Percentiles rank a stretch among this genome's conserved stretches.
phyloP scores from a whole-genome alignment of 2,797 vertebrate species.

The Microcaecilia unicolor region DNA sequence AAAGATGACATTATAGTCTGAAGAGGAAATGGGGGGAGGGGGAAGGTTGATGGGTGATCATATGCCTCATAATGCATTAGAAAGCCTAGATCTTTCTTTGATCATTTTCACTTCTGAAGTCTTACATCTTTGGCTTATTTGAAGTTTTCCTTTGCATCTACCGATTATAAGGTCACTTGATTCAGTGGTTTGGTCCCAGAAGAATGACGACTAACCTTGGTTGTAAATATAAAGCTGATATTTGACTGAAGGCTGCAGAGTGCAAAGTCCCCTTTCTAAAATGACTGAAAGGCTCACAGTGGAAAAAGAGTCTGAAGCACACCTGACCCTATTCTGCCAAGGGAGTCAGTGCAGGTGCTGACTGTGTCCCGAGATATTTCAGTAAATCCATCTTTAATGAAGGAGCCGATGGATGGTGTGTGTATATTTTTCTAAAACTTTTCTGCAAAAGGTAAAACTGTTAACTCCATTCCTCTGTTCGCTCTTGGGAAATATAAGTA shows the following conservation, averaged over 20 bases:
- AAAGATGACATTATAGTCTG: no score
- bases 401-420: neutral
- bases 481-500: neutral
- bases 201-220: constrained; percentile 2
- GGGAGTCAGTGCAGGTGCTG: constrained; percentile 1
- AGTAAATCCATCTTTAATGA: constrained; percentile 19
- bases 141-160: no score
- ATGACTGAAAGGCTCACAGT: neutral
- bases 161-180: neutral
- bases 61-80: no score
- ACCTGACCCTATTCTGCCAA: neutral
- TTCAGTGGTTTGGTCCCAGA: no score
- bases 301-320: constrained; percentile 1
- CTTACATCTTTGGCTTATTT: no score
- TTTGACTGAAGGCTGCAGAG: neutral
- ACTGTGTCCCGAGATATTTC: constrained; percentile 1
- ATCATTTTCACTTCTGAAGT: no score
- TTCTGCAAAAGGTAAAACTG: constrained; percentile 1
- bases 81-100: no score
- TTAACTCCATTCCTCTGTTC: neutral
- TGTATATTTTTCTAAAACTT: constrained; percentile 2
- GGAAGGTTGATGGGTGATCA: no score
- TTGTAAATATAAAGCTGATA: neutral
- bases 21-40: no score
- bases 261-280: neutral